Evolutionary conservation across 1,140 invertebrate species (phyloP).

Genomic region (Macrostomum lignano): DNA sequence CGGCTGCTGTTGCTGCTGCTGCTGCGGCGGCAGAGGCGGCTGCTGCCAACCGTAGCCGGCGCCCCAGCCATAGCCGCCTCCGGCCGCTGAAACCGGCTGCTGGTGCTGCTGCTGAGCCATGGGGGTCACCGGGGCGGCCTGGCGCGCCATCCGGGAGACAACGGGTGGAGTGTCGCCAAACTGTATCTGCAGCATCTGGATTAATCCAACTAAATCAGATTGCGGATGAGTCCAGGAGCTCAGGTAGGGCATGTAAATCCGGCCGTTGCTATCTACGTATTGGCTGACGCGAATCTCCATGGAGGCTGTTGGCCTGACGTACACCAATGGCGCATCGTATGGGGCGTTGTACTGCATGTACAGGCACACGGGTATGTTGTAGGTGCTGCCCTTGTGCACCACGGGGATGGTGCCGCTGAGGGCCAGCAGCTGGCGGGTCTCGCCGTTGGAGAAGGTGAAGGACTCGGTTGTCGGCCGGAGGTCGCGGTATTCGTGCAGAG

Average conservation of each 20-base stretch:
- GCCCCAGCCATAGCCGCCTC: too few species aligned
- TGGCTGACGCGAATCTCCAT: slow-evolving; percentile 82
- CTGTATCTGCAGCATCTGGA: slow-evolving; percentile 61
- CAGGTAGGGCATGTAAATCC: slow-evolving; percentile 80
- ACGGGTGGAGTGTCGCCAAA: slow-evolving; percentile 86
- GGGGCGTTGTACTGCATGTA: slow-evolving; percentile 91
- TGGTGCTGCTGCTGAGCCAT: too few species aligned
- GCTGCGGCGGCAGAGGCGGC: too few species aligned
- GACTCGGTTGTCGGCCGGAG: slow-evolving; percentile 36
- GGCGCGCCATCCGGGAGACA: slow-evolving; percentile 36
- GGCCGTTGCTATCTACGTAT: slow-evolving; percentile 74
- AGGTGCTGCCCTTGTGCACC: slow-evolving; percentile 51
- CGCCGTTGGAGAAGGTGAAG: slow-evolving; percentile 63
- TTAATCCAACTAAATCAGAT: slow-evolving; percentile 52
- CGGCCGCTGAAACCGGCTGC: too few species aligned
- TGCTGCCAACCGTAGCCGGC: too few species aligned
- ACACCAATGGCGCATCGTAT: slow-evolving; percentile 79
- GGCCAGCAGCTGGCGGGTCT: slow-evolving; percentile 45
- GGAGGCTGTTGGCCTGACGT: slow-evolving; percentile 66
- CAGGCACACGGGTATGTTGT: slow-evolving; percentile 84
- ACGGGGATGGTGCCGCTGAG: slow-evolving; percentile 73
- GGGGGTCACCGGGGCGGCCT: slow-evolving; percentile 5
- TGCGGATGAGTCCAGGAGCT: slow-evolving; percentile 62
- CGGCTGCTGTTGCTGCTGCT: too few species aligned
- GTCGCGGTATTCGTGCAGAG: slow-evolving; percentile 41